Evolutionary conservation across 2,113 vertebrate species (phyloP), one percentile per base, ranked within the genome.

Genomic region (Ivindomyrus marchei): DNA sequence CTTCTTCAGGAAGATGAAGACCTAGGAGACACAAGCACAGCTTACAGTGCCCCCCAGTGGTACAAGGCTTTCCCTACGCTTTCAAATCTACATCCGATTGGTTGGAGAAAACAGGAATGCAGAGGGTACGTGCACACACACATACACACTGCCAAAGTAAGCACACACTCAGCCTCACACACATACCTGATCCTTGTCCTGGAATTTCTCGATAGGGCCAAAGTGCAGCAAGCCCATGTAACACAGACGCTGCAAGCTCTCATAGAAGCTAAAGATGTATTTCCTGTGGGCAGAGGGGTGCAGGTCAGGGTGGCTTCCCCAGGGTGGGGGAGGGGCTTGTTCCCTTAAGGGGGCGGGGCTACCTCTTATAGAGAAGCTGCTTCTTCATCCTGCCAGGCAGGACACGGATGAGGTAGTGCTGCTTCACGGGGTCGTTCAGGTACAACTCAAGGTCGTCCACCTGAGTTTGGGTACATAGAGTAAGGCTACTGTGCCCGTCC

Each of bases 141-240:
- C 7, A 85, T 13, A 46, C 49, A 87, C 21, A 36, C 49, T 49
- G 10, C 10, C 24, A 17, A n/a, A 87, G 11, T 36, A 3, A 50
- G 46, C 21, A 52, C 62, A 50, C 17, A 50, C 70, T 39, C 27
- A 5, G 24, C 11, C 24, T 49, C 88, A 74, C 27, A 21, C 77
- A 24, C 0, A 88, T 94, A 99, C 98, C 97, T 99, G 98, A 89
- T 98, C 98, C 95, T 98, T 99, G 45, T 99, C 98, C 94, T 97
- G 97, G 92, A 98, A 98, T 92, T 97, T 99, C 91, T 98, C 97
- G 1, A 94, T 93, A 52, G 97, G 97, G 1, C 97, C 97, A 77
- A 99, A 99, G 93, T 99, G 98, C 84, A 99, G 91, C 90, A 99
- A 92, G 31, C 98, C 98, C 97, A 99, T 98, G 90, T 96, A 98